These are phyloP conservation scores for Leptodactylus fallax DNA, from an alignment of 2,797 vertebrate species.

Conservation along the genomic window DNA sequence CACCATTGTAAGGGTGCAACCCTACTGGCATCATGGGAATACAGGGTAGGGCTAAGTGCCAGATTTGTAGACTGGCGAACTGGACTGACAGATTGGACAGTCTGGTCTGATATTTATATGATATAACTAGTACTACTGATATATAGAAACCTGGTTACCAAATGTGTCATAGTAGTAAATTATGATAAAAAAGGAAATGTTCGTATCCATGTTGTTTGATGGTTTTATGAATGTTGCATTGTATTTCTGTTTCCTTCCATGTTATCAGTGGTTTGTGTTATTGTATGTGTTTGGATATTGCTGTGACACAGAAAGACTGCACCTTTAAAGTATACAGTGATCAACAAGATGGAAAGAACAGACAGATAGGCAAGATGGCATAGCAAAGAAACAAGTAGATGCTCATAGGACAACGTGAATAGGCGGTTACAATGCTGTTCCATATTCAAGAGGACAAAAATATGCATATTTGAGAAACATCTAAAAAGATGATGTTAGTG, in stretches of 20 bases:
- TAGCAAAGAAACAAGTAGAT: slow-evolving; percentile 24
- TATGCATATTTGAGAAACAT: slow-evolving; percentile 39
- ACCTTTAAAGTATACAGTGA: slow-evolving; percentile 48
- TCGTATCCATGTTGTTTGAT: not conserved
- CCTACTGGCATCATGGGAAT: not conserved
- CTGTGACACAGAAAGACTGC: slow-evolving; percentile 64
- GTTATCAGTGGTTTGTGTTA: not conserved
- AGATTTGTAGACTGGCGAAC: too few relatives aligned
- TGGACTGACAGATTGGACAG: too few relatives aligned
- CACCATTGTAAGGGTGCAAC: not conserved
- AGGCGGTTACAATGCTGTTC: slow-evolving; percentile 1
- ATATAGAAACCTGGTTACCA: not conserved
- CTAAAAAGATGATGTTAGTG: slow-evolving; percentile 67
- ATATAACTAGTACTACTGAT: too few relatives aligned
- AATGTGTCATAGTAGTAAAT: not conserved
- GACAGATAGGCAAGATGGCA: not conserved
- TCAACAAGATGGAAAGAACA: slow-evolving; percentile 7
- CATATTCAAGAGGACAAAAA: slow-evolving; percentile 53
- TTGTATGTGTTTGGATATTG: slow-evolving; percentile 59
- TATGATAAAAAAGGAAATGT: not conserved
- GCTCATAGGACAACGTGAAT: slow-evolving; percentile 2
- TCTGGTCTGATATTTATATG: too few relatives aligned
- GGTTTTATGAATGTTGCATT: not conserved
- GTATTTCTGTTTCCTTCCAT: not conserved
- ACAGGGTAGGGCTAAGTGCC: not conserved